Conservation (phyloP, 30 jellyfish, hydroid and myxozoan genomes). For the Pseudorhiza aurosa region DNA sequence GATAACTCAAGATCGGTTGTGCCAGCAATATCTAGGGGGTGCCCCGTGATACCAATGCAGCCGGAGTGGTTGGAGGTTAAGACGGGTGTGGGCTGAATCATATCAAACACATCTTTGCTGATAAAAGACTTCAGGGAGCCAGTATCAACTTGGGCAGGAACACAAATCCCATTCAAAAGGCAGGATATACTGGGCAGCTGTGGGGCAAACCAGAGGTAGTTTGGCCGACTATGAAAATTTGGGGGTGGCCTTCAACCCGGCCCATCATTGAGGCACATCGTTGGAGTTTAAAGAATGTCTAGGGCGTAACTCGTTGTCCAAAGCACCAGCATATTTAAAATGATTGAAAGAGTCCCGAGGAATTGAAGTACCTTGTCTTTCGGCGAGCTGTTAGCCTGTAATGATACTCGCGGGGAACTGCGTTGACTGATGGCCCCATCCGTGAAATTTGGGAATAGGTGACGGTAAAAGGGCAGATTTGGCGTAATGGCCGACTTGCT, state of each 20-base stretch:
- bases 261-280: constrained; percentile 40
- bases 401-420: no score
- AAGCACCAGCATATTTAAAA: no score
- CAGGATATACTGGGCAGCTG: constrained; percentile 18
- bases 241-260: constrained; percentile 62
- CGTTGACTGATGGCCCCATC: no score
- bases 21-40: constrained; percentile 4
- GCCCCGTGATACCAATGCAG: constrained; percentile 45
- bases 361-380: no score
- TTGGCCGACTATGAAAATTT: constrained; percentile 3
- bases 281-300: constrained; percentile 58
- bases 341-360: no score
- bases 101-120: not conserved
- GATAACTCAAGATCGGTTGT: not conserved
- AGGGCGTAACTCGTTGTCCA: no score
- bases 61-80: no score
- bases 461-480: no score
- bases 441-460: no score
- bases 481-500: no score
- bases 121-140: constrained; percentile 60
- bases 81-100: constrained; percentile 1
- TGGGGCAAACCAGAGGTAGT: not conserved
- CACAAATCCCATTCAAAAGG: constrained; percentile 8
- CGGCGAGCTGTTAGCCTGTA: no score
- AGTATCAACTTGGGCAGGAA: constrained; percentile 37